Base-by-base conservation (phyloP, 2,113 vertebrate genomes). In the Dolichallabes microphthalmus region DNA sequence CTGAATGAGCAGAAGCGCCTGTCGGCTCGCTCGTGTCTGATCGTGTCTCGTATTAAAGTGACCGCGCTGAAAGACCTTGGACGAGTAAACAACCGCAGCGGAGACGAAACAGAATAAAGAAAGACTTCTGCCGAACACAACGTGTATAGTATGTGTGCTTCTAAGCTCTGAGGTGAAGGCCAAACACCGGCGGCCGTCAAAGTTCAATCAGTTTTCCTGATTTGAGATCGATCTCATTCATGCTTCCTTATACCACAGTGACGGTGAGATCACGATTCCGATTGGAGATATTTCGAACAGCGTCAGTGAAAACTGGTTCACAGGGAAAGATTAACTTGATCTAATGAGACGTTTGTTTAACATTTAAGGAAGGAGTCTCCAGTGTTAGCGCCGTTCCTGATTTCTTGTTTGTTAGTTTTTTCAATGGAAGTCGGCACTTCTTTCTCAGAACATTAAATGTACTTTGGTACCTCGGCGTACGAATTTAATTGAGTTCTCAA, bases 61-160 rank as follows among this genome's bases (percentile, higher is more conserved):
- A 90, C 90, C 68, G 83, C 90, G 84, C 91, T 93, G 93, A 93
- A 95, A 94, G 94, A 94, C 92, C 89, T 92, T 89, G 90, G 92
- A 94, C 88, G 88, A 89, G 92, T 92, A 92, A 93, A 94, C 92
- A 58, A 86, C 20, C 52, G 53, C 9, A 86, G 22, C 12, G 30
- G 27, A 74, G 68, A 68, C 57, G 13, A 64, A 53, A 8, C 45
- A 63, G 35, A 60, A 66, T 71, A 84, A 86, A 57, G 58, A 86
- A 88, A 85, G 87, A 87, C 87, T 90, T 45, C 8, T 84, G 58
- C 66, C 64, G 22, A 66, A 82, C 35, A 58, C 50, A 68, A 53
- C 88, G 86, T 85, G 86, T 73, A 80, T 1, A 17, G 7, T 5
- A 55, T 12, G 57, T 60, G 55, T 50, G 55, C 57, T 79, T 79